Evolutionary conservation across 1,140 invertebrate genomes (phyloP), one percentile per base, ranked within the genome.

Genomic region (Megathymus violae): DNA sequence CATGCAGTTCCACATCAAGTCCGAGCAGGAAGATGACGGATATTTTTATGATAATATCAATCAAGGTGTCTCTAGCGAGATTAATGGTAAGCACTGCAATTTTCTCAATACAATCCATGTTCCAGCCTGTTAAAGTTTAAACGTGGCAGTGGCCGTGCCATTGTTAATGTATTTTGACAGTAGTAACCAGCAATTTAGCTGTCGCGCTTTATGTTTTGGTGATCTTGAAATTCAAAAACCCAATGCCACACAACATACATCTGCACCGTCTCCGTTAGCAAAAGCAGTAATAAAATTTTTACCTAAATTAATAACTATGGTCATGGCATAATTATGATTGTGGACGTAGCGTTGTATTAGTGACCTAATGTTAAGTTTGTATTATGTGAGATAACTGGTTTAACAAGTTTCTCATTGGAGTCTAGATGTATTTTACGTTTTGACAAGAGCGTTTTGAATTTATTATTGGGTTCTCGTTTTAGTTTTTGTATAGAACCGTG

Each of bases 81-180:
- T 87, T 14, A 87, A 80, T 74, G 82, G 87, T 89, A 58, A 85
- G 84, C 75, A 19, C n/a, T n/a, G n/a, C n/a, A n/a, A n/a, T n/a
- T n/a, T n/a, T n/a, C n/a, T n/a, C n/a, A n/a, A n/a, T n/a, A n/a
- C n/a, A n/a, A n/a, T n/a, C n/a, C n/a, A n/a, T n/a, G n/a, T n/a
- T n/a, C n/a, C n/a, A n/a, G n/a, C n/a, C n/a, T n/a, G n/a, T n/a
- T n/a, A n/a, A n/a, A n/a, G n/a, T n/a, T n/a, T n/a, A n/a, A n/a
- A n/a, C n/a, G n/a, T n/a, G n/a, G n/a, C n/a, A n/a, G n/a, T n/a
- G n/a, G n/a, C n/a, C n/a, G n/a, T n/a, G n/a, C n/a, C n/a, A n/a
- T n/a, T n/a, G n/a, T n/a, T n/a, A n/a, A n/a, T n/a, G n/a, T n/a
- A n/a, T n/a, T n/a, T n/a, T n/a, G n/a, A n/a, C n/a, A n/a, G n/a